Evolutionary conservation across 2,797 vertebrate genomes (phyloP).

Genomic region (Galago senegalensis): DNA sequence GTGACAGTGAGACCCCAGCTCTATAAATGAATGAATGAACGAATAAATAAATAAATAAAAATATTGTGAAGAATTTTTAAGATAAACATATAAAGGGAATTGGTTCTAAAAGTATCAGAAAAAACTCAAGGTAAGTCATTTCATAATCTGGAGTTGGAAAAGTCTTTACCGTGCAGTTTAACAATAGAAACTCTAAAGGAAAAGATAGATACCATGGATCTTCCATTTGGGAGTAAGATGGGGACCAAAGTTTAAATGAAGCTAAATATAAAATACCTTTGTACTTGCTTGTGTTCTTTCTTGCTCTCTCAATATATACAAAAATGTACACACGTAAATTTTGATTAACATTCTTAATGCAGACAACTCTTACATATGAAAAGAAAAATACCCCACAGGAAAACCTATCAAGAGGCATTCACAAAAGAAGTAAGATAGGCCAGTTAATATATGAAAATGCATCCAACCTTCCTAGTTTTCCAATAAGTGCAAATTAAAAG

Average conservation of each 20-base stretch:
- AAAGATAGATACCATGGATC: neutral
- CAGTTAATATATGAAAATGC: neutral
- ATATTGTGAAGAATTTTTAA: neutral
- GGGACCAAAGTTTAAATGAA: neutral
- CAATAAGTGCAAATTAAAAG: slow-evolving; percentile 31
- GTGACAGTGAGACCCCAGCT: neutral
- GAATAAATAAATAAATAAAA: neutral
- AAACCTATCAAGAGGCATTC: neutral
- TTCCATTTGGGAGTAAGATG: neutral
- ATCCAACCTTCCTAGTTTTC: slow-evolving; percentile 26
- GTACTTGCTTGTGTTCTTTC: neutral
- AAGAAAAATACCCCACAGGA: neutral
- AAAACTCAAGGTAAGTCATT: neutral
- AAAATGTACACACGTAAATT: neutral
- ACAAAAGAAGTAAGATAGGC: slow-evolving; percentile 6
- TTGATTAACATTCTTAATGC: neutral
- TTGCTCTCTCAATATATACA: slow-evolving; percentile 13
- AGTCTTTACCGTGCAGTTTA: slow-evolving; percentile 26
- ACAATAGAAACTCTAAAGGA: neutral
- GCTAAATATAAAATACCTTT: neutral
- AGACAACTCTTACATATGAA: neutral
- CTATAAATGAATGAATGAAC: neutral
- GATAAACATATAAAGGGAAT: neutral
- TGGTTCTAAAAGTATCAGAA: neutral
- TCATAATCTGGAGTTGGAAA: neutral